phyloP scores from a whole-genome alignment of 2,113 vertebrate species.

The Ammodytes marinus region DNA sequence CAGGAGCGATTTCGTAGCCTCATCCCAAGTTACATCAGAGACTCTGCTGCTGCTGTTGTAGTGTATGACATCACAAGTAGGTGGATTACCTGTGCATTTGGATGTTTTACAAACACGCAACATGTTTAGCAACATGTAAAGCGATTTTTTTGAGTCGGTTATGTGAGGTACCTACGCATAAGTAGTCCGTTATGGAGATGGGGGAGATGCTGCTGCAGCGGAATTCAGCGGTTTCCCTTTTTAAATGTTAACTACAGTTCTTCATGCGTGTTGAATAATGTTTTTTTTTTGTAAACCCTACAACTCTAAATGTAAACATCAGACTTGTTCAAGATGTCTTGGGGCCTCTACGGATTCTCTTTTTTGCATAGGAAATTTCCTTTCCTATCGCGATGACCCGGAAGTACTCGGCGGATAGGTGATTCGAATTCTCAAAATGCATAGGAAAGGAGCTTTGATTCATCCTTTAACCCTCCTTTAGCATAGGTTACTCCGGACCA shows the following conservation, averaged over 20 bases:
- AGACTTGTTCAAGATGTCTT: not conserved
- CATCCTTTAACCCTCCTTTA: too few relatives aligned
- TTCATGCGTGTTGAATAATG: not conserved
- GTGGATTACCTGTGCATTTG: conserved; percentile 80
- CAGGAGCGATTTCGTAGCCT: conserved; percentile 99
- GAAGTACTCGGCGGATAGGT: too few relatives aligned
- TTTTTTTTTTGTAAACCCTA: not conserved
- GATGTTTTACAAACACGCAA: not conserved
- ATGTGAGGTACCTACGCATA: too few relatives aligned
- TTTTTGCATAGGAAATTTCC: too few relatives aligned
- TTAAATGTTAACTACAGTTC: not conserved
- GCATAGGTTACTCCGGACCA: too few relatives aligned
- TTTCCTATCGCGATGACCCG: too few relatives aligned
- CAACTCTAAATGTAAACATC: not conserved
- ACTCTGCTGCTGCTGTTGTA: conserved; percentile 98
- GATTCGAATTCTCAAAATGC: too few relatives aligned
- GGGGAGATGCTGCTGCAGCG: too few relatives aligned
- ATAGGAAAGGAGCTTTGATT: too few relatives aligned
- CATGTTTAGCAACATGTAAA: not conserved
- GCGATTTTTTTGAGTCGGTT: too few relatives aligned
- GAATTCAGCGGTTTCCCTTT: not conserved
- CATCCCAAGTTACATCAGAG: conserved; percentile 99
- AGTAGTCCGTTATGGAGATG: too few relatives aligned
- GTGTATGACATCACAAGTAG: conserved; percentile 99
- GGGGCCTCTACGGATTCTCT: too few relatives aligned